phyloP scores from a whole-genome alignment of 2,113 vertebrate genomes.

The Ibidorhyncha struthersii region DNA sequence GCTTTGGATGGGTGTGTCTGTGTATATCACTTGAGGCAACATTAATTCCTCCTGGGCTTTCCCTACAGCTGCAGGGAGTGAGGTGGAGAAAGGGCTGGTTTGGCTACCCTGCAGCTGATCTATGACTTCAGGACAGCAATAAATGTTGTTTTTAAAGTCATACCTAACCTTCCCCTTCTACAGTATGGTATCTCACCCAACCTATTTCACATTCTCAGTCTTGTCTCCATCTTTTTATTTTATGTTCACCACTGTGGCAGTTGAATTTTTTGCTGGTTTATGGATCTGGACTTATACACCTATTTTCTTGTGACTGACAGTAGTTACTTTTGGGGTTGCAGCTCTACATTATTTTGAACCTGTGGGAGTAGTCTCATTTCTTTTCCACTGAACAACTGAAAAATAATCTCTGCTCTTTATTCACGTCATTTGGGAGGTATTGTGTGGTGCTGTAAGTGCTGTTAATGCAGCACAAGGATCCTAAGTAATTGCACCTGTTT shows the following conservation, averaged over 20 bases:
- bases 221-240: neutral
- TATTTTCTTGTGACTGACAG: neutral
- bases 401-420: neutral
- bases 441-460: neutral
- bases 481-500: neutral
- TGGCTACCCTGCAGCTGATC: neutral
- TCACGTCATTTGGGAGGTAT: neutral
- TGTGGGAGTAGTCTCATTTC: neutral
- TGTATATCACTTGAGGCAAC: neutral
- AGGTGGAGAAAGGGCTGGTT: neutral
- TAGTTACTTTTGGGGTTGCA: neutral
- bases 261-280: neutral
- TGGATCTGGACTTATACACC: neutral
- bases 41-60: neutral
- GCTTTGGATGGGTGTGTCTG: neutral
- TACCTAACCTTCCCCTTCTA: neutral
- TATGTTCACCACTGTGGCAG: neutral
- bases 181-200: neutral
- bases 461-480: neutral
- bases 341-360: neutral
- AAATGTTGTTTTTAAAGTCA: neutral
- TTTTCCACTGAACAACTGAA: neutral
- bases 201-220: neutral
- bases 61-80: neutral
- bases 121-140: neutral